Percentiles rank a stretch among this genome's conserved stretches.
Evolutionary conservation across 1,140 invertebrate species (phyloP).

Genomic region (Harlomillsia oculata): DNA sequence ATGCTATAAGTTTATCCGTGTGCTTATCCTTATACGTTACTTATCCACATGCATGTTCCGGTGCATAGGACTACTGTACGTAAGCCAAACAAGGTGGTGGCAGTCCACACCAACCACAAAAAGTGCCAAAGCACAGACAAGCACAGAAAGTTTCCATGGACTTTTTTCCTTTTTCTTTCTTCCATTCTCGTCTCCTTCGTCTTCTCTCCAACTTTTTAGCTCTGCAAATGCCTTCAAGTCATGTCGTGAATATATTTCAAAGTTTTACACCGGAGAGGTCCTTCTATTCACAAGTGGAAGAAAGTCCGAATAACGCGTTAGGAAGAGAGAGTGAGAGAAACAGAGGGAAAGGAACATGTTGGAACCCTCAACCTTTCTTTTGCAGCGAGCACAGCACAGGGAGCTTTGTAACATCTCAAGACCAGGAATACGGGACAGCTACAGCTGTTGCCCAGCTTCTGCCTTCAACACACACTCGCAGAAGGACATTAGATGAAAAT

Average conservation of each 20-base stretch:
- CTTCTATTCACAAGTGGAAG: slow-evolving; percentile 11
- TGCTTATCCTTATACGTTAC: no score
- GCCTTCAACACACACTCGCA: slow-evolving; percentile 1
- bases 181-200: neutral
- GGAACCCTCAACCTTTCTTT: neutral
- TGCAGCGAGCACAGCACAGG: neutral
- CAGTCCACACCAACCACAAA: slow-evolving; percentile 6
- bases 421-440: slow-evolving; percentile 8
- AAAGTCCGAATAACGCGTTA: slow-evolving; percentile 4
- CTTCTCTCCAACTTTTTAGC: slow-evolving; percentile 18
- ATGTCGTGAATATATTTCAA: slow-evolving; percentile 29
- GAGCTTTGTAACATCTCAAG: neutral
- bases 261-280: slow-evolving; percentile 14
- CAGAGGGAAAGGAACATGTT: neutral
- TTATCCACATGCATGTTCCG: no score
- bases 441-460: slow-evolving; percentile 14
- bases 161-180: slow-evolving; percentile 5
- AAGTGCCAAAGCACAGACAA: slow-evolving; percentile 2
- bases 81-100: neutral
- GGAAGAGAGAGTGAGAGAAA: neutral
- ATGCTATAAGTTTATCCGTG: no score
- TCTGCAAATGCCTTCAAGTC: slow-evolving; percentile 27
- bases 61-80: neutral
- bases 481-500: slow-evolving; percentile 22
- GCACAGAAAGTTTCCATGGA: slow-evolving; percentile 17